Evolutionary conservation across 2,888 invertebrate species (phyloP), one percentile per base, ranked within the genome.

Genomic region (Cataglyphis cursor): DNA sequence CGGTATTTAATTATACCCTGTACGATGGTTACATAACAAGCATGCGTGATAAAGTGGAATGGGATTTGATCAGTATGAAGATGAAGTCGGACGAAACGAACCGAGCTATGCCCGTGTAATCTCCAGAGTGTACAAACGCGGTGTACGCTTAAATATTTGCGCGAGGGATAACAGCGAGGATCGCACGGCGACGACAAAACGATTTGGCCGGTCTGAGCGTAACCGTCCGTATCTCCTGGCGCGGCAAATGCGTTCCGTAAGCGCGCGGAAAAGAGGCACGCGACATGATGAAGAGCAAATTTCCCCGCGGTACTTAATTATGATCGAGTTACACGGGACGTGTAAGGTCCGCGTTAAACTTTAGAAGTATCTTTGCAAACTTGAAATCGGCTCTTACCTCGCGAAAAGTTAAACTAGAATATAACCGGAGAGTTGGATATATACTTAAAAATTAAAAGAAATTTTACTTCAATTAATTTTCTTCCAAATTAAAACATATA

Each of bases 61-160:
- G 24, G 51, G 4, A 21, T 70, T 70, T 78, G 59, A 80, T 80
- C 78, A 48, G 44, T 61, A 24, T 78, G 57, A 74, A 74, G 62
- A 73, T 61, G 61, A 76, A 76, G 57, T 80, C 72, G 78, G 72
- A 80, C 44, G 78, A 70, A 78, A 78, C 78, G 59, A 80, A 72
- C 28, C 41, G 44, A 78, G 72, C 59, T n/a, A 8, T 61, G 18
- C 18, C 5, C 59, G 41, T 78, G 21, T 80, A 80, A 80, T 80
- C 78, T 72, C 59, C 35, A 72, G 70, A 31, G 59, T 78, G 41
- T 78, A 61, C 44, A 18, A 18, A 70, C 78, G 59, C 44, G 66
- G 66, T 57, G 54, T 57, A 59, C 44, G 78, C 78, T 80, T 80
- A 80, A 80, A 80, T 80, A 80, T 80, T 80, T 80, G 78, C 78